Conservation (phyloP, 2,888 invertebrate species). For the Cheilosia impressa region DNA sequence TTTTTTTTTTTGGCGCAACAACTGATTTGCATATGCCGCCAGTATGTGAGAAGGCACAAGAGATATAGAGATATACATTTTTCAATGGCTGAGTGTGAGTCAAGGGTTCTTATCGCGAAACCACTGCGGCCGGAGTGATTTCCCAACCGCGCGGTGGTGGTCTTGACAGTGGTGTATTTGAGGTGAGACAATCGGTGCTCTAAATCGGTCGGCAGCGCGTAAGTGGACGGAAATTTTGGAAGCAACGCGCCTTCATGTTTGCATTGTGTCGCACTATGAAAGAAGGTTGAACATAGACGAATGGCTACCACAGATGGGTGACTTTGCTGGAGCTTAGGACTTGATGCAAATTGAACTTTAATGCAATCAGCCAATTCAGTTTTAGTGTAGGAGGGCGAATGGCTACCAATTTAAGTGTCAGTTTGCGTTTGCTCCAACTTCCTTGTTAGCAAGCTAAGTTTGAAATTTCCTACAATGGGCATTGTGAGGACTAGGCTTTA, state of each 20-base stretch:
- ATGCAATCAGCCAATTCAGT: too few species aligned
- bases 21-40: constrained; percentile 42
- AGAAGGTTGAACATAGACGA: neutral
- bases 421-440: too few species aligned
- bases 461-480: too few species aligned
- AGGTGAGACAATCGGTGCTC: neutral
- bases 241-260: too few species aligned
- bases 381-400: neutral
- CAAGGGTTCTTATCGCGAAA: constrained; percentile 16
- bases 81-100: neutral
- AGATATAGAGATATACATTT: neutral
- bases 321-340: neutral
- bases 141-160: constrained; percentile 10
- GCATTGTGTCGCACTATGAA: too few species aligned
- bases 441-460: too few species aligned
- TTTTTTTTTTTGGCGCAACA: constrained; percentile 36
- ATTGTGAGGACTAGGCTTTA: too few species aligned
- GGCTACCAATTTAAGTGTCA: too few species aligned
- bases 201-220: neutral
- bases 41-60: neutral
- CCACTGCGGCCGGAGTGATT: neutral
- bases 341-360: neutral
- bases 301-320: neutral
- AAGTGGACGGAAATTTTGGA: neutral
- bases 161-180: constrained; percentile 4